A percentile compares a stretch with the other conserved stretches of the same genome.
Conservation (phyloP, 2,888 invertebrate genomes). For the Sthenelais limicola region DNA sequence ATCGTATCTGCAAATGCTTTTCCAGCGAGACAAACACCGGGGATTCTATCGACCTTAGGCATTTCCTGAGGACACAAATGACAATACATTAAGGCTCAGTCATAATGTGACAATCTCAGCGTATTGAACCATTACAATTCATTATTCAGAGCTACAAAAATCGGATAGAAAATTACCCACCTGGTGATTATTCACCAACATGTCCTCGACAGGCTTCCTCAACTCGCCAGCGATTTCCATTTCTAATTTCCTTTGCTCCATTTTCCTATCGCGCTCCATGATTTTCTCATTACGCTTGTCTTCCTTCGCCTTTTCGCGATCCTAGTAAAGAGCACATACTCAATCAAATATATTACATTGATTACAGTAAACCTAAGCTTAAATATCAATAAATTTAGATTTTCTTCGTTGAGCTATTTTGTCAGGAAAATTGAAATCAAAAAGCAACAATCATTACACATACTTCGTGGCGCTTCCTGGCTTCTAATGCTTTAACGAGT, state of each 20-base stretch:
- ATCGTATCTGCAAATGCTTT: conserved; percentile 92
- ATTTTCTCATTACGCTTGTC: conserved; percentile 85
- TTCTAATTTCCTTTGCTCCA: conserved; percentile 80
- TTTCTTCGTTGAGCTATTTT: background rate
- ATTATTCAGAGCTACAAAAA: too few relatives aligned
- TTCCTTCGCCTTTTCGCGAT: conserved; percentile 80
- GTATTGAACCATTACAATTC: background rate
- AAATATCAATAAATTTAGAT: background rate
- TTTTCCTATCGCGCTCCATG: conserved; percentile 79
- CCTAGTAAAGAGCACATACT: conserved; percentile 56
- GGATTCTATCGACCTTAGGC: conserved; percentile 80
- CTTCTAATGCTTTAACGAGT: conserved; percentile 88
- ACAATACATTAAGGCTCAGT: background rate
- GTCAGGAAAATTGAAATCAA: too few relatives aligned
- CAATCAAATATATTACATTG: background rate
- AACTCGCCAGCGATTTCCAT: conserved; percentile 80
- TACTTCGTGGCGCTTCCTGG: conserved; percentile 87
- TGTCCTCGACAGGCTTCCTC: conserved; percentile 93
- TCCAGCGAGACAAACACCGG: conserved; percentile 85
- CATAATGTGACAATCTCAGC: background rate
- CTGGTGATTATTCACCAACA: conserved; percentile 80
- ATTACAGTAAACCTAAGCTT: background rate
- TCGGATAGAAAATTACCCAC: conserved; percentile 52
- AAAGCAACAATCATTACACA: too few relatives aligned
- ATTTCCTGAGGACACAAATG: conserved; percentile 60